These are phyloP conservation scores for Chromobotia macracanthus DNA, from an alignment of 2,797 vertebrate species.

Conservation along the genomic window DNA sequence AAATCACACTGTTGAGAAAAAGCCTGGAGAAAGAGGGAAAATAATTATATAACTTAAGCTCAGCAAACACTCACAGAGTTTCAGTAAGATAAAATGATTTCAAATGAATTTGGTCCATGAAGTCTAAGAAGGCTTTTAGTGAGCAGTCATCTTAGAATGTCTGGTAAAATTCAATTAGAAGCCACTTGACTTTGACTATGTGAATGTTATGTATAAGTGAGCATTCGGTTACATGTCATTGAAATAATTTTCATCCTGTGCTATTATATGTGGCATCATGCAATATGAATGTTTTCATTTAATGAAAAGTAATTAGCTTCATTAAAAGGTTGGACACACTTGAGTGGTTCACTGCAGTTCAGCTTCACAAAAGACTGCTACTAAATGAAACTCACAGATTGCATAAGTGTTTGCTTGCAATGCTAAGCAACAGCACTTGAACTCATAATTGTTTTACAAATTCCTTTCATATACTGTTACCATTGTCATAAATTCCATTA, in stretches of 20 bases:
- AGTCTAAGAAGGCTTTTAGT: neutral
- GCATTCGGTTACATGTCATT: neutral
- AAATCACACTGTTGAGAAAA: conserved; percentile 91
- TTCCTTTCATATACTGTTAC: conserved; percentile 16
- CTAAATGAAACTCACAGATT: neutral
- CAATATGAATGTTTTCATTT: neutral
- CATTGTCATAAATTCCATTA: neutral
- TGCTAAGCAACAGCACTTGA: conserved; percentile 37
- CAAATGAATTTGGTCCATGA: neutral
- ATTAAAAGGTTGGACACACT: neutral
- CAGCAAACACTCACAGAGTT: neutral
- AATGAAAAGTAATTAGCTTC: neutral
- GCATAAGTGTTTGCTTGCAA: conserved; percentile 22
- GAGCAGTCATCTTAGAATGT: neutral
- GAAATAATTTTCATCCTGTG: neutral
- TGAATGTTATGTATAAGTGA: neutral
- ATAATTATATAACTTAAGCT: neutral
- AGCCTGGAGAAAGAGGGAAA: conserved; percentile 76
- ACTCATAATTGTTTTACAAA: conserved; percentile 12
- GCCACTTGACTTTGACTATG: conserved; percentile 5
- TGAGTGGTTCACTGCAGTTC: neutral
- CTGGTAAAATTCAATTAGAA: neutral
- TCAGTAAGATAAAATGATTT: neutral
- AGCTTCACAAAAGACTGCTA: too few species aligned
- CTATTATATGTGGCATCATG: neutral